phyloP scores from a whole-genome alignment of 2,888 invertebrate genomes.

The Lasioglossum leucozonium region DNA sequence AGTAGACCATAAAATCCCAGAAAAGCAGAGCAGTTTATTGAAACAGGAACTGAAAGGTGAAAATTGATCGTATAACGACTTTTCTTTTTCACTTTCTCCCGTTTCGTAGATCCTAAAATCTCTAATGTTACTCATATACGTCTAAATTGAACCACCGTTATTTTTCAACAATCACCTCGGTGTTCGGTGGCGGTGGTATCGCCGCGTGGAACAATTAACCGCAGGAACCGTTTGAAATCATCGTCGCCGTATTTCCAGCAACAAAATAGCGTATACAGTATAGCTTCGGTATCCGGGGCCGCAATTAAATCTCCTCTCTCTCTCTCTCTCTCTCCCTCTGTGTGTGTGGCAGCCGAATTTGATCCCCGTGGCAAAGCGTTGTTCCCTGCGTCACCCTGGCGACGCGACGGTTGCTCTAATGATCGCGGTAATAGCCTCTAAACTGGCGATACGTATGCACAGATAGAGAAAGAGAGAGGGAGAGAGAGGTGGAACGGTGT shows the following conservation, averaged over 20 bases:
- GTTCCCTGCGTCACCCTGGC: not conserved
- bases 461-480: conserved; percentile 15
- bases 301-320: conserved; percentile 18
- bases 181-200: not conserved
- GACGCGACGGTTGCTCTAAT: conserved; percentile 51
- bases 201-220: not conserved
- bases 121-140: not conserved
- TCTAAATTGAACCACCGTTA: not conserved
- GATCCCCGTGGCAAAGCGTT: conserved; percentile 12
- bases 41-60: conserved; percentile 4
- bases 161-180: not conserved
- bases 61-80: not conserved
- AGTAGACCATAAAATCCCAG: not conserved
- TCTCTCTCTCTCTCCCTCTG: no score
- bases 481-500: conserved; percentile 16
- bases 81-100: not conserved
- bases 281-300: not conserved
- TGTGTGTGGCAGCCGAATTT: conserved; percentile 13
- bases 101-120: not conserved
- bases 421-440: conserved; percentile 55
- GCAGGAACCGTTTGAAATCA: not conserved
- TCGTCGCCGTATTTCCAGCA: not conserved
- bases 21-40: not conserved
- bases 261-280: not conserved
- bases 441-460: conserved; percentile 54